These are phyloP conservation scores for Malurus melanocephalus DNA, from an alignment of 2,113 vertebrate species.

Conservation along the genomic window DNA sequence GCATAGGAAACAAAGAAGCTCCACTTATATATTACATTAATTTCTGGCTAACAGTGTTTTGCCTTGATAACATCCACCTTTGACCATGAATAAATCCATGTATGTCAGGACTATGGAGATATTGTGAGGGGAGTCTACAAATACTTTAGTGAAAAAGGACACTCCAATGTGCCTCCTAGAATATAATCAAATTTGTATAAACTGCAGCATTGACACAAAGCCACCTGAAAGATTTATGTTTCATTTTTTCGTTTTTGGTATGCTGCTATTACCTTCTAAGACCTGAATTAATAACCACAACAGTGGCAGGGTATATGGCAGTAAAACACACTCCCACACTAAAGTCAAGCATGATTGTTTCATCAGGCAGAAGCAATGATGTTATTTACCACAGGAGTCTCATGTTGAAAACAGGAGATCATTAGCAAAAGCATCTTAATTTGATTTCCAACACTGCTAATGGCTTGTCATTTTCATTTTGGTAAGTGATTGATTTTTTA, in stretches of 20 bases:
- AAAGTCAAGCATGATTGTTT: background rate
- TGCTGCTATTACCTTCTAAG: background rate
- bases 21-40: conserved; percentile 35
- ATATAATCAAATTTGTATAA: background rate
- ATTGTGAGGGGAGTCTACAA: background rate
- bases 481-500: background rate
- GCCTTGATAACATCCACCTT: background rate
- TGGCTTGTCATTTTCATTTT: background rate
- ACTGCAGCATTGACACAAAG: background rate
- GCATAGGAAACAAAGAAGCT: conserved; percentile 45
- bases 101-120: background rate
- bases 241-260: background rate
- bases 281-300: background rate
- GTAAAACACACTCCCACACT: background rate
- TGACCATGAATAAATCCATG: conserved; percentile 16
- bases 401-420: background rate
- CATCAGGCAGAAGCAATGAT: background rate
- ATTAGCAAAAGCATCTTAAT: background rate
- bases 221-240: background rate
- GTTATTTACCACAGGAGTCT: background rate
- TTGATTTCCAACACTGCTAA: background rate
- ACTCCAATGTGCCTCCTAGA: background rate
- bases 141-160: background rate
- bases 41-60: conserved; percentile 3
- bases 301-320: background rate